Percentiles rank a stretch among this genome's conserved stretches.
Evolutionary conservation across 2,888 invertebrate genomes (phyloP).

Genomic region (Acleris literana): DNA sequence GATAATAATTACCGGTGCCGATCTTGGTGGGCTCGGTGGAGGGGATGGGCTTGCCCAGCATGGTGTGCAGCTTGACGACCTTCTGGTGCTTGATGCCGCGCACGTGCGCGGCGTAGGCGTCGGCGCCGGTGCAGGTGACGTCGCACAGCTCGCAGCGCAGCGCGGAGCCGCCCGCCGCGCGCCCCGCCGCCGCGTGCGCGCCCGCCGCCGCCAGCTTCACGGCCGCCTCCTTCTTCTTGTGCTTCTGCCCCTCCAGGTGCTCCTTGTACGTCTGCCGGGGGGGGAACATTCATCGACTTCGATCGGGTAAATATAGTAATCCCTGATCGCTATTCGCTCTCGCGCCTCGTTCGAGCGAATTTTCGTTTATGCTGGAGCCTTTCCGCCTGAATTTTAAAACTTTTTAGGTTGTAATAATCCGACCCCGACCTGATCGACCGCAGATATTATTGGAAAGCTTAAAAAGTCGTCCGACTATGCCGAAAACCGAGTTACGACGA

Average conservation of each 20-base stretch:
- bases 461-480: too few species aligned
- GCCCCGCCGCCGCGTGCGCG: conserved; percentile 76
- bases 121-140: conserved; percentile 98
- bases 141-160: conserved; percentile 98
- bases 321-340: too few species aligned
- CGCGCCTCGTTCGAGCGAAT: too few species aligned
- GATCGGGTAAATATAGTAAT: too few species aligned
- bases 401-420: too few species aligned
- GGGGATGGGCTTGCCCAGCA: conserved; percentile 98
- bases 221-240: conserved; percentile 97
- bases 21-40: conserved; percentile 96
- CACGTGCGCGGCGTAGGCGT: conserved; percentile 99
- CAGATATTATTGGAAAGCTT: too few species aligned
- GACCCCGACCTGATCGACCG: too few species aligned
- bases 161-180: conserved; percentile 74
- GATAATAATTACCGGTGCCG: conserved; percentile 58
- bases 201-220: conserved; percentile 85
- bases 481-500: too few species aligned
- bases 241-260: conserved; percentile 99
- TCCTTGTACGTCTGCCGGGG: conserved; percentile 84
- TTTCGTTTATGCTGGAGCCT: too few species aligned
- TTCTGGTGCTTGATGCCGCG: conserved; percentile 99
- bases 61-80: conserved; percentile 97
- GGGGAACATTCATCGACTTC: too few species aligned
- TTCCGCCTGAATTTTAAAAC: too few species aligned